Evolutionary conservation across 2,113 vertebrate species (phyloP), one percentile per base, ranked within the genome.

Genomic region (Rhineura floridana): DNA sequence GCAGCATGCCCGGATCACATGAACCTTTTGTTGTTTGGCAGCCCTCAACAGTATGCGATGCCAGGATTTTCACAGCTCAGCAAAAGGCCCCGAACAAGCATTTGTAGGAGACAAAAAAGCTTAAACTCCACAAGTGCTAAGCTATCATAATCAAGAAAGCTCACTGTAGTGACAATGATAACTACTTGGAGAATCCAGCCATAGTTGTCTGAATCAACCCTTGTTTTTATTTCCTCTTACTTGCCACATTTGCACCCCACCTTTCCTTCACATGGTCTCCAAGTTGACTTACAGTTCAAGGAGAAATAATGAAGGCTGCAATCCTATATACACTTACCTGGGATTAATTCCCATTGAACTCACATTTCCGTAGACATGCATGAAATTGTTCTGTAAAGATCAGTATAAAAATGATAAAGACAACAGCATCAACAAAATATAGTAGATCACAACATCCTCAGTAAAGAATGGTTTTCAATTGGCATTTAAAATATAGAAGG

Each of bases 1-100:
- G 25, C 87, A 55, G 81, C 6, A 46, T 67, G 72, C 87, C 55
- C 17, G 9, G 21, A 62, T 78, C 59, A 76, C 81, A 52, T 77
- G 72, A 88, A 88, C 87, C 70, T 15, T 75, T 82, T 88, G 81
- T 76, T 67, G n/a, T 81, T 82, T 77, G 70, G 73, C 81, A 84
- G 87, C 81, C 75, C 81, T 70, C 81, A 44, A 46, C 7, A 25
- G 2, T 33, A n/a, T 23, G 82, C n/a, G 62, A 59, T 79, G 75
- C 63, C 65, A 70, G 73, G 52, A n/a, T 70, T 36, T 79, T 79
- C 65, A 72, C 36, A 59, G 82, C 87, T 82, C 87, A 79, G 59
- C n/a, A 55, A 84, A 84, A 84, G 87, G 62, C 69, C 81, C 50
- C 6, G 46, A 76, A 44, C 44, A 69, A 77, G 25, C 72, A 33